These are phyloP conservation scores for Rhinoraja longicauda DNA, from an alignment of 2,797 vertebrate species.

Conservation along the genomic window DNA sequence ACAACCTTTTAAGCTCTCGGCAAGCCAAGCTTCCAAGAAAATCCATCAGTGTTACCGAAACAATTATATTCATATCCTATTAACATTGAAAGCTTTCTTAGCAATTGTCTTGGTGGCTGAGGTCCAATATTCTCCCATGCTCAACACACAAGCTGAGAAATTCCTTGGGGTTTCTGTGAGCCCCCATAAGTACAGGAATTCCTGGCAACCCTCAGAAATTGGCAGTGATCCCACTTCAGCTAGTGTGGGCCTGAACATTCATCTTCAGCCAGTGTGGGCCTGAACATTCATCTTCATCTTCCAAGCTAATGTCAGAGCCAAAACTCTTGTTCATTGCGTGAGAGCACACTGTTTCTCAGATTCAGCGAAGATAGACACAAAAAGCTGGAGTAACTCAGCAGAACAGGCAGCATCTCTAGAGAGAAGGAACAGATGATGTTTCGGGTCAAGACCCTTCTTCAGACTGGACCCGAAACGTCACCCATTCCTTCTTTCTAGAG, in stretches of 20 bases:
- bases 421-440: no score
- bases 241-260: not conserved
- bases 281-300: not conserved
- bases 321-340: not conserved
- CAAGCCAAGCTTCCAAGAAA: not conserved
- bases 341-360: no score
- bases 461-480: no score
- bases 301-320: not conserved
- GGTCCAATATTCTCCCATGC: not conserved
- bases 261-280: not conserved
- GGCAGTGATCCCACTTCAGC: not conserved
- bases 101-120: not conserved
- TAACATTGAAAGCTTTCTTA: not conserved
- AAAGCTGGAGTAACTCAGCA: no score
- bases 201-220: not conserved
- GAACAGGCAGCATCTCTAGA: no score
- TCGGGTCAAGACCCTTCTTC: no score
- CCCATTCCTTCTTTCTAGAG: no score
- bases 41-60: not conserved
- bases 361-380: no score
- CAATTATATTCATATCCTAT: not conserved
- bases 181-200: not conserved
- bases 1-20: constrained; percentile 26
- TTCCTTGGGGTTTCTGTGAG: not conserved
- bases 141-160: not conserved